Evolutionary conservation across 2,113 vertebrate genomes (phyloP).

Genomic region (Corapipo altera): DNA sequence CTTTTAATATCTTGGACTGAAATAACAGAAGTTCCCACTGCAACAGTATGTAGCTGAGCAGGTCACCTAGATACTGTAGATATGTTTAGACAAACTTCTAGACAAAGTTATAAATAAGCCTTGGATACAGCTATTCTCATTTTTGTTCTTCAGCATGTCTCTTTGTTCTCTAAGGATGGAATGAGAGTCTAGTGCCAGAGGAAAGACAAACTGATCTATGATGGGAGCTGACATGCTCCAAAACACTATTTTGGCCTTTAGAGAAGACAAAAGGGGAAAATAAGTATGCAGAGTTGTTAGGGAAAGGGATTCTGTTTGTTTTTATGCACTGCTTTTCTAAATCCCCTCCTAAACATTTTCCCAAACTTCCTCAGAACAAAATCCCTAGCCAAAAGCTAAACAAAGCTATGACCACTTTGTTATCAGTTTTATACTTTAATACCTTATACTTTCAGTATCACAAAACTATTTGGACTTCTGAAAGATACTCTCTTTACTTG

Average conservation of each 20-base stretch:
- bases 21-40: slow-evolving; percentile 42
- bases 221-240: slow-evolving; percentile 19
- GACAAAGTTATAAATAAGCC: slow-evolving; percentile 60
- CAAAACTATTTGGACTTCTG: neutral
- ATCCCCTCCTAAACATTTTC: neutral
- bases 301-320: slow-evolving; percentile 5
- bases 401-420: neutral
- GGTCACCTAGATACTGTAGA: slow-evolving; percentile 58
- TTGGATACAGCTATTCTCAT: slow-evolving; percentile 54
- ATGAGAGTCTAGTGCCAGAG: slow-evolving; percentile 57
- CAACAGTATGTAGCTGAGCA: neutral
- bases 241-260: slow-evolving; percentile 43
- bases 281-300: neutral
- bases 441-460: neutral
- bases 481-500: neutral
- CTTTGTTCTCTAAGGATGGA: slow-evolving; percentile 58
- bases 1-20: neutral
- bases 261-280: slow-evolving; percentile 42
- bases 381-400: neutral
- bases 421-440: neutral
- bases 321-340: slow-evolving; percentile 10
- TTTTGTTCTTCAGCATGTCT: slow-evolving; percentile 54
- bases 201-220: slow-evolving; percentile 57
- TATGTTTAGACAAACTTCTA: slow-evolving; percentile 64
- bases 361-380: neutral